Evolutionary conservation across 2,113 vertebrate species (phyloP).

Genomic region (Carassius carassius): DNA sequence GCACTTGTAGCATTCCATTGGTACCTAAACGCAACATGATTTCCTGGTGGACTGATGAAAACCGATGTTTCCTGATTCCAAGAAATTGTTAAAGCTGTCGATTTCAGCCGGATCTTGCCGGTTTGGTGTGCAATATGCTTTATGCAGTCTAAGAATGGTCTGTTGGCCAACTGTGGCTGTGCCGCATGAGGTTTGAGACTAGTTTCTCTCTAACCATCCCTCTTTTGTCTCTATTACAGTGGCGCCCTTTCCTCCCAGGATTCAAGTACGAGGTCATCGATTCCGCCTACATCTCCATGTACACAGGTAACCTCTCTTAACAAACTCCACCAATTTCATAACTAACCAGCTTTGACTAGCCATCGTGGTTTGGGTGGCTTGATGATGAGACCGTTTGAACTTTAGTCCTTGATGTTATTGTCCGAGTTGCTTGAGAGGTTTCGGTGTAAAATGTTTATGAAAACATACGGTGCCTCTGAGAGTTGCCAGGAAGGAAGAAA

Average conservation of each 20-base stretch:
- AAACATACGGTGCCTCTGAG: neutral
- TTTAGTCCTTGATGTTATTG: neutral
- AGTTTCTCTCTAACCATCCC: slow-evolving; percentile 38
- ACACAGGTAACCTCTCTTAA: slow-evolving; percentile 82
- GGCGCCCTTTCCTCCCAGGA: slow-evolving; percentile 95
- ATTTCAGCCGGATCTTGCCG: neutral
- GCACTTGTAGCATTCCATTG: neutral
- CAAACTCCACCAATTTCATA: neutral
- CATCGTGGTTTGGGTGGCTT: neutral
- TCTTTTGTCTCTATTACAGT: slow-evolving; percentile 74
- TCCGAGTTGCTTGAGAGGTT: neutral
- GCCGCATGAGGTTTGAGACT: neutral
- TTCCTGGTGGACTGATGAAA: neutral
- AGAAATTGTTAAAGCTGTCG: neutral
- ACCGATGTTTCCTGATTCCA: neutral
- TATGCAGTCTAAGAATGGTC: neutral
- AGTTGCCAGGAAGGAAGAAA: neutral
- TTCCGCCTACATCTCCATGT: slow-evolving; percentile 90
- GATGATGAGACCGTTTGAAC: neutral
- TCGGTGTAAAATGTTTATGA: neutral
- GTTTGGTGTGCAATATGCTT: neutral
- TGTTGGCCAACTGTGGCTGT: neutral
- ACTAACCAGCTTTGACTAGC: slow-evolving; percentile 10
- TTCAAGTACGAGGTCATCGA: slow-evolving; percentile 94
- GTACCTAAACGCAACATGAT: neutral